Evolutionary conservation across 2,888 invertebrate species (phyloP).

Genomic region (Heteromyza rotundicornis): DNA sequence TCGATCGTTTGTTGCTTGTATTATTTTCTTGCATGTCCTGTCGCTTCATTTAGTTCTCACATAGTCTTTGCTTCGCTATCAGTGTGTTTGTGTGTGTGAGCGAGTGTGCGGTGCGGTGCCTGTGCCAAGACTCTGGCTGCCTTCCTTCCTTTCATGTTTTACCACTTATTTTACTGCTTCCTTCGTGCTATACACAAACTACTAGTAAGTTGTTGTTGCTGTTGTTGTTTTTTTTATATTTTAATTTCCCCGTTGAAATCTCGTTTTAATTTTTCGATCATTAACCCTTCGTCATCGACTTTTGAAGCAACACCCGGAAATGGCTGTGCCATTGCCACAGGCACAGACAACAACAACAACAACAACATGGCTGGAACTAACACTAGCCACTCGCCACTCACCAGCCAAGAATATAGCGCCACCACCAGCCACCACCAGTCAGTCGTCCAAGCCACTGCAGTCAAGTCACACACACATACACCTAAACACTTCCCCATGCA

Average conservation of each 20-base stretch:
- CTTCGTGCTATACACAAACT: neutral
- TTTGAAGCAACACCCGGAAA: conserved; percentile 6
- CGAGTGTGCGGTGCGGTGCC: no score
- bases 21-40: no score
- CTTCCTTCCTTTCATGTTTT: neutral
- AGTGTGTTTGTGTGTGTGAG: no score
- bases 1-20: no score
- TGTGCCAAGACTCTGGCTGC: neutral
- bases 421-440: no score
- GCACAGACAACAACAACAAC: conserved; percentile 14
- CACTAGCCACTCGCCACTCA: neutral
- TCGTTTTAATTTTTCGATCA: conserved; percentile 53
- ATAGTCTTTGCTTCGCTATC: no score
- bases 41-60: no score
- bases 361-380: neutral
- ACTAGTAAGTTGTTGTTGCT: neutral
- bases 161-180: neutral
- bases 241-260: conserved; percentile 29
- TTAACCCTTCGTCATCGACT: conserved; percentile 44
- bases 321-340: neutral
- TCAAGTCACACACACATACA: neutral
- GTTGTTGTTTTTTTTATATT: neutral
- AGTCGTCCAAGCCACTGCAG: no score
- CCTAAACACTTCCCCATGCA: no score
- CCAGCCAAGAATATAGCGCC: neutral